phyloP scores from a whole-genome alignment of 2,113 vertebrate species.

The Boleophthalmus pectinirostris region DNA sequence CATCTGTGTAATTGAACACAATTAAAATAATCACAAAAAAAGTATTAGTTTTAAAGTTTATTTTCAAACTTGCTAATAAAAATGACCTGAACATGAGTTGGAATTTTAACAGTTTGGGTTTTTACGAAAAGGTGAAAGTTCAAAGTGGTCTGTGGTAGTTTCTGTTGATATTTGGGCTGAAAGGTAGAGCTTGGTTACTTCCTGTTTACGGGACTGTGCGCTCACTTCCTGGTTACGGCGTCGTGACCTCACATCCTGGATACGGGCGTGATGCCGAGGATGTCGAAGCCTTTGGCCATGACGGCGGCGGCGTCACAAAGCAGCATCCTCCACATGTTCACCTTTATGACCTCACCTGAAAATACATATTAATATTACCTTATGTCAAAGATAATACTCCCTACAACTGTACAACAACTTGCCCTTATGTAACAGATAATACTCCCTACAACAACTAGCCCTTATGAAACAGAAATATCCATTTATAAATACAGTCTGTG shows the following conservation, averaged over 20 bases:
- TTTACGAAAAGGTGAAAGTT: neutral
- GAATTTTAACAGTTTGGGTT: neutral
- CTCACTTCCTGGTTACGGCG: constrained; percentile 90
- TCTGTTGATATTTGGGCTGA: neutral
- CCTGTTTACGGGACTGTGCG: constrained; percentile 81
- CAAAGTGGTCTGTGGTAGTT: neutral
- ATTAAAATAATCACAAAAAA: neutral
- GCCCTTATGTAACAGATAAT: too few relatives aligned
- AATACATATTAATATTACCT: neutral
- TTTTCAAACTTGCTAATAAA: neutral
- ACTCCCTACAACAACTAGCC: too few relatives aligned
- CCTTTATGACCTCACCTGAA: constrained; percentile 89
- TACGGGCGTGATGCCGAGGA: constrained; percentile 92
- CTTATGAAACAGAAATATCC: too few relatives aligned
- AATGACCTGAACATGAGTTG: neutral
- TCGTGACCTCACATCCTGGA: constrained; percentile 84
- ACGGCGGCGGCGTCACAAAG: constrained; percentile 91
- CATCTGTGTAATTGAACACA: too few relatives aligned
- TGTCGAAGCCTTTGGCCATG: constrained; percentile 95
- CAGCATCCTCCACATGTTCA: constrained; percentile 96
- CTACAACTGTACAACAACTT: too few relatives aligned
- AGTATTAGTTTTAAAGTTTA: neutral
- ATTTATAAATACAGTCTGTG: too few relatives aligned
- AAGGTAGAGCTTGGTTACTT: constrained; percentile 82
- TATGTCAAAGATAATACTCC: too few relatives aligned